Evolutionary conservation across 2,888 invertebrate genomes (phyloP).

Genomic region (Cepaea hortensis): DNA sequence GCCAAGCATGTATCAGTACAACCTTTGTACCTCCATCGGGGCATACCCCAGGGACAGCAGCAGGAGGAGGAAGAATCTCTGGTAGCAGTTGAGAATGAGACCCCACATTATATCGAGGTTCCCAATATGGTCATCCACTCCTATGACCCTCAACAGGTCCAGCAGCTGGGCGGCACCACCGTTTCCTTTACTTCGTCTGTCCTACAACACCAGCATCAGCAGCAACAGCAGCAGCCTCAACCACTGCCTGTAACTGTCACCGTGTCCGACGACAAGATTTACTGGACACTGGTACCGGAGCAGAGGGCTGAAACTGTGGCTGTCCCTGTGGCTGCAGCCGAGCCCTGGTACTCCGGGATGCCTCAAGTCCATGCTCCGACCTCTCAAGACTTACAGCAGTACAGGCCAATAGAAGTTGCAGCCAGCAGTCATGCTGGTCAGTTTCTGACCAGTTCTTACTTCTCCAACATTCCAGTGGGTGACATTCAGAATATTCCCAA

Average conservation of each 20-base stretch:
- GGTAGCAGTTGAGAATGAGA: not conserved
- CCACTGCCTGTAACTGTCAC: slow-evolving; percentile 34
- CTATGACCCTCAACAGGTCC: slow-evolving; percentile 36
- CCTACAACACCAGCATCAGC: slow-evolving; percentile 22
- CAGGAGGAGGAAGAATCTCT: not conserved
- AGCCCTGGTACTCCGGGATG: slow-evolving; percentile 49
- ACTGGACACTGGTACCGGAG: slow-evolving; percentile 34
- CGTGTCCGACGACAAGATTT: slow-evolving; percentile 30
- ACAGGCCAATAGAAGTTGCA: slow-evolving; percentile 26
- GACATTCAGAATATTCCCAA: slow-evolving; percentile 26
- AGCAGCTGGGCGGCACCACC: slow-evolving; percentile 33
- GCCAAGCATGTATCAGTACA: not conserved
- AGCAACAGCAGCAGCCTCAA: slow-evolving; percentile 33
- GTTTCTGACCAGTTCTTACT: slow-evolving; percentile 31
- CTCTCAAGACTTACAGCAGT: slow-evolving; percentile 43
- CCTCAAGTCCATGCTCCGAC: slow-evolving; percentile 45
- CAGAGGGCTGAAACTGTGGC: slow-evolving; percentile 6
- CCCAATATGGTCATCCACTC: slow-evolving; percentile 47
- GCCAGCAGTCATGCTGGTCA: slow-evolving; percentile 23
- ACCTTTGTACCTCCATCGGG: not conserved
- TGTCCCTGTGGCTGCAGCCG: slow-evolving; percentile 7
- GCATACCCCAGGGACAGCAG: slow-evolving; percentile 1
- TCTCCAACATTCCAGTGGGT: slow-evolving; percentile 43
- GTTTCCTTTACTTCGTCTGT: slow-evolving; percentile 15
- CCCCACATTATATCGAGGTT: slow-evolving; percentile 38